phyloP scores from a whole-genome alignment of 2,888 invertebrate species.

The Xestia ashworthii region DNA sequence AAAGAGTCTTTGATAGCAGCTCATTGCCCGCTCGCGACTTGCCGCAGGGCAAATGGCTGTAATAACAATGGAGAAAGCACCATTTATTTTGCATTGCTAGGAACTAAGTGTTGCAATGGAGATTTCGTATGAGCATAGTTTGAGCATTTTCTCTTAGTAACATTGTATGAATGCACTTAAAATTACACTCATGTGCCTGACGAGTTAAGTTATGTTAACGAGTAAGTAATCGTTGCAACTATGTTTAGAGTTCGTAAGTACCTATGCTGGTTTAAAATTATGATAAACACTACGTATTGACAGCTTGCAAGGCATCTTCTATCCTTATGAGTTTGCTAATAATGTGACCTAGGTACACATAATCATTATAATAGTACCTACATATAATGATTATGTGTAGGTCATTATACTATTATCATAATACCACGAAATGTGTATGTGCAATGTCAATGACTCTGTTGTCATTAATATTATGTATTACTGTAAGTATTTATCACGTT shows the following conservation, averaged over 20 bases:
- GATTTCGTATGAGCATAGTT: too few relatives aligned
- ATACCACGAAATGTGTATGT: constrained; percentile 6
- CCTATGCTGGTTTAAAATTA: constrained; percentile 1
- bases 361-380: too few relatives aligned
- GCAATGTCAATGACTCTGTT: constrained; percentile 23
- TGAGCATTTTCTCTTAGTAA: constrained; percentile 39
- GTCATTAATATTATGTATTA: not conserved
- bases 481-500: not conserved
- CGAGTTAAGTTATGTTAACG: not conserved
- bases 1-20: constrained; percentile 66
- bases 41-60: constrained; percentile 60
- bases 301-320: not conserved
- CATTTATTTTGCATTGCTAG: constrained; percentile 67
- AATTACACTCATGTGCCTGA: constrained; percentile 9
- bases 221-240: constrained; percentile 11
- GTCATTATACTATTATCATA: constrained; percentile 23
- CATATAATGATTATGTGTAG: too few relatives aligned
- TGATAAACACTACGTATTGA: constrained; percentile 5
- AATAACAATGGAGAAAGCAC: constrained; percentile 68
- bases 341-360: not conserved
- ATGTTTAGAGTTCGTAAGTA: constrained; percentile 1
- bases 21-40: constrained; percentile 59
- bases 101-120: constrained; percentile 60
- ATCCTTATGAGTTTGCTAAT: constrained; percentile 1
- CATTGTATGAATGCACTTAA: constrained; percentile 49